Evolutionary conservation across 2,888 invertebrate genomes (phyloP).

Genomic region (Drosophila kambysellisi): DNA sequence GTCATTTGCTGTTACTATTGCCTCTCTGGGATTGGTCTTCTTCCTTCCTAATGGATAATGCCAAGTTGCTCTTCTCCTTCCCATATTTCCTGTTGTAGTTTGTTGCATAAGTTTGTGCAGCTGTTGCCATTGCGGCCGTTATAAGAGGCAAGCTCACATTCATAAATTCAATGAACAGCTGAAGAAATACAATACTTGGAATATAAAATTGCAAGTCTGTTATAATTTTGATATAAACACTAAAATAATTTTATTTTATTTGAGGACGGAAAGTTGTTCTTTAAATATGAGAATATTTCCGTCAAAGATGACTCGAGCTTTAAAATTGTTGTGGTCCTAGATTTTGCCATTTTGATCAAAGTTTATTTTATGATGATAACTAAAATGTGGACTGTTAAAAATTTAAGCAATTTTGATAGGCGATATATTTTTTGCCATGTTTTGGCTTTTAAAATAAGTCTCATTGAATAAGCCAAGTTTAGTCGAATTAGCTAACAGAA

Average conservation of each 20-base stretch:
- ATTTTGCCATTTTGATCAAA: background rate
- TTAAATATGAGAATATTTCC: background rate
- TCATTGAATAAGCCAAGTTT: background rate
- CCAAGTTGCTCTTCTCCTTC: background rate
- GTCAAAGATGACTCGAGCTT: too few relatives aligned
- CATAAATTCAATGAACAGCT: constrained; percentile 9
- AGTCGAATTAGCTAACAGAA: background rate
- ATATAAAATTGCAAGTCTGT: too few relatives aligned
- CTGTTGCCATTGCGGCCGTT: constrained; percentile 37
- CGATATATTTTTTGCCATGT: background rate
- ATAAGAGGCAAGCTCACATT: background rate
- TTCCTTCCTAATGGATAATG: constrained; percentile 10
- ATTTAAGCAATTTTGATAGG: background rate
- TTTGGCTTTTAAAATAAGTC: background rate
- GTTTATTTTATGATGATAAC: background rate
- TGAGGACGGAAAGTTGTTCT: background rate
- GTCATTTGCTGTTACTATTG: constrained; percentile 22
- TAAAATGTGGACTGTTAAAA: background rate
- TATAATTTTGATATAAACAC: background rate
- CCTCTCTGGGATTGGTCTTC: constrained; percentile 22
- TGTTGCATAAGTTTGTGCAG: constrained; percentile 46
- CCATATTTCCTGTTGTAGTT: constrained; percentile 1
- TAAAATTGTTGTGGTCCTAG: too few relatives aligned
- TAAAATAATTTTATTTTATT: background rate
- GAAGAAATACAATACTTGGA: background rate